Evolutionary conservation across 2,113 vertebrate species (phyloP).

Genomic region (Carassius carassius): DNA sequence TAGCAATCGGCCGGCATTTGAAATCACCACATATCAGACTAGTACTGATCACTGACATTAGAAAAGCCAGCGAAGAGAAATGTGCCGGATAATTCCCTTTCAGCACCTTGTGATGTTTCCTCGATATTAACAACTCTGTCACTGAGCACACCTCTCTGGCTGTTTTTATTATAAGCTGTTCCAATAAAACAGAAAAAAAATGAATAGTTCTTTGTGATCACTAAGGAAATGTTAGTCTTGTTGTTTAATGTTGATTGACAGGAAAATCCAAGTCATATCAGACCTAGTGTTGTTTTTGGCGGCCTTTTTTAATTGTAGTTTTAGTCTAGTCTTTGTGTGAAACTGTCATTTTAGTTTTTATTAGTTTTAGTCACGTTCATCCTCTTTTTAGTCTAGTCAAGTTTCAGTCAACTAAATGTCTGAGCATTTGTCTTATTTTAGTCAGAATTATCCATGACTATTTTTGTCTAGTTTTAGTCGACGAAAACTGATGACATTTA

Average conservation of each 20-base stretch:
- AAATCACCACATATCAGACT: conserved; percentile 64
- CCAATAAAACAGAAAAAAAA: not conserved
- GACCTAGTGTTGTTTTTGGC: no score
- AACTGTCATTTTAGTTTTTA: no score
- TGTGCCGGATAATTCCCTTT: conserved; percentile 44
- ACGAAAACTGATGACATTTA: no score
- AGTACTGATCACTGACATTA: conserved; percentile 64
- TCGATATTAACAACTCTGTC: conserved; percentile 21
- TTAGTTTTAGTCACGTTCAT: no score
- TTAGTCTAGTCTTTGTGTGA: no score
- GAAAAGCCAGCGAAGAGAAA: conserved; percentile 59
- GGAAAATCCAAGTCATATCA: not conserved
- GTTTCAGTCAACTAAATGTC: no score
- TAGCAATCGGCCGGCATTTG: conserved; percentile 66
- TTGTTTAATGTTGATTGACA: not conserved
- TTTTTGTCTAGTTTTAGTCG: no score
- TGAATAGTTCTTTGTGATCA: not conserved
- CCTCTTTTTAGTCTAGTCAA: no score
- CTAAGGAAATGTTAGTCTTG: not conserved
- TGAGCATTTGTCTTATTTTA: no score
- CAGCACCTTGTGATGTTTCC: conserved; percentile 28
- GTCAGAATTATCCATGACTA: no score
- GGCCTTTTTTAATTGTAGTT: no score
- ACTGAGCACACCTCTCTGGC: not conserved
- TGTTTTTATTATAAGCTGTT: not conserved